Evolutionary conservation across 2,888 invertebrate species (phyloP).

Genomic region (Deilephila elpenor): DNA sequence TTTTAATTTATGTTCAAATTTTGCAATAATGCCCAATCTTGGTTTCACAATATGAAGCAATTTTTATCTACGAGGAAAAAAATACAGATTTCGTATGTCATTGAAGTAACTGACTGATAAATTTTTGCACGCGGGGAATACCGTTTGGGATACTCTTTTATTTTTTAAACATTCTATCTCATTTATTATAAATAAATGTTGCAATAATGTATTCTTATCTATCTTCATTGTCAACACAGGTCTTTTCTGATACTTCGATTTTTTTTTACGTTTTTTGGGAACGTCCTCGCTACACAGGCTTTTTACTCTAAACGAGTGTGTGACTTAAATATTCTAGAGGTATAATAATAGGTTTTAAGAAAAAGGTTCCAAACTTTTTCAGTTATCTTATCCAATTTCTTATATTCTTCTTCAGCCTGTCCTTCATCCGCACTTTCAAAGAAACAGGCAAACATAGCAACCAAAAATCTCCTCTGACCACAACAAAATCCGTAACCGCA

Average conservation of each 20-base stretch:
- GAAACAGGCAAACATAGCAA: neutral
- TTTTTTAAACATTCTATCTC: neutral
- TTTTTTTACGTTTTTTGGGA: too few relatives aligned
- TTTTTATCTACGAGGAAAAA: constrained; percentile 17
- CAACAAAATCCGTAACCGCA: neutral
- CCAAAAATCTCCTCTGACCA: neutral
- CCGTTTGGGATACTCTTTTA: neutral
- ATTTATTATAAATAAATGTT: neutral
- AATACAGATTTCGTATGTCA: neutral
- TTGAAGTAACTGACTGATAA: constrained; percentile 1
- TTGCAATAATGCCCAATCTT: neutral
- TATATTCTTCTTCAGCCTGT: too few relatives aligned
- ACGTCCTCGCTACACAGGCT: too few relatives aligned
- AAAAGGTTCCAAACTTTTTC: too few relatives aligned
- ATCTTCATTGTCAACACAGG: too few relatives aligned
- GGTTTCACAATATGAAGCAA: neutral
- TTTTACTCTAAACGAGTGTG: too few relatives aligned
- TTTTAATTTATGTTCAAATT: neutral
- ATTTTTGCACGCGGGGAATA: neutral
- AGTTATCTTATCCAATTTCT: too few relatives aligned
- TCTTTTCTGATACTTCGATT: too few relatives aligned
- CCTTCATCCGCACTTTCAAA: too few relatives aligned
- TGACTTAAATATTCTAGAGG: too few relatives aligned
- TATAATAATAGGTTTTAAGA: too few relatives aligned
- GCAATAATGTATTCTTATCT: too few relatives aligned